Conservation (phyloP, 2,888 invertebrate species). For the Xanthia icteritia region DNA sequence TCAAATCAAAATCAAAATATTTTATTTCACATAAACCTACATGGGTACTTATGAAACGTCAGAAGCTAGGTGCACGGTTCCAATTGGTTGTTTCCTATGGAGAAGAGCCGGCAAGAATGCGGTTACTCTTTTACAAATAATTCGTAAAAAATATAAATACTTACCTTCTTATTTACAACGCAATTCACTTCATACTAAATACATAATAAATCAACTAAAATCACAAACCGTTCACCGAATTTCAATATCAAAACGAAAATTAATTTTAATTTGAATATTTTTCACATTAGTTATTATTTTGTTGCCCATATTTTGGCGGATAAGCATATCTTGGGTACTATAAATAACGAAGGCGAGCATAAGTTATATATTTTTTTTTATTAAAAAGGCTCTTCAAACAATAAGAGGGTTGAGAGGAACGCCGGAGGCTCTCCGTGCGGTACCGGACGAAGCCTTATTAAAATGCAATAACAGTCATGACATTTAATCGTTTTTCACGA, state of each 20-base stretch:
- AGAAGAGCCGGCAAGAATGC: too few relatives aligned
- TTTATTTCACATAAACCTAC: too few relatives aligned
- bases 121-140: too few relatives aligned
- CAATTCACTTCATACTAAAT: conserved; percentile 44
- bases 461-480: conserved; percentile 81
- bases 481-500: conserved; percentile 78
- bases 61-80: too few relatives aligned
- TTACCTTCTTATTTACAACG: conserved; percentile 24
- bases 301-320: conserved; percentile 64
- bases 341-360: conserved; percentile 66
- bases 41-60: too few relatives aligned
- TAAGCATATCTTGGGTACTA: conserved; percentile 70
- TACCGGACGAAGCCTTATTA: conserved; percentile 77
- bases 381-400: conserved; percentile 71
- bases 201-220: conserved; percentile 55
- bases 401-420: conserved; percentile 61
- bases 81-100: too few relatives aligned
- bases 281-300: conserved; percentile 65
- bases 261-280: conserved; percentile 66
- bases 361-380: conserved; percentile 63
- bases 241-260: conserved; percentile 54
- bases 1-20: too few relatives aligned
- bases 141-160: neutral
- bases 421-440: conserved; percentile 69
- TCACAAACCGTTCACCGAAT: conserved; percentile 40